Evolutionary conservation across 2,797 vertebrate species (phyloP), one percentile per base, ranked within the genome.

Genomic region (Esox lucius): DNA sequence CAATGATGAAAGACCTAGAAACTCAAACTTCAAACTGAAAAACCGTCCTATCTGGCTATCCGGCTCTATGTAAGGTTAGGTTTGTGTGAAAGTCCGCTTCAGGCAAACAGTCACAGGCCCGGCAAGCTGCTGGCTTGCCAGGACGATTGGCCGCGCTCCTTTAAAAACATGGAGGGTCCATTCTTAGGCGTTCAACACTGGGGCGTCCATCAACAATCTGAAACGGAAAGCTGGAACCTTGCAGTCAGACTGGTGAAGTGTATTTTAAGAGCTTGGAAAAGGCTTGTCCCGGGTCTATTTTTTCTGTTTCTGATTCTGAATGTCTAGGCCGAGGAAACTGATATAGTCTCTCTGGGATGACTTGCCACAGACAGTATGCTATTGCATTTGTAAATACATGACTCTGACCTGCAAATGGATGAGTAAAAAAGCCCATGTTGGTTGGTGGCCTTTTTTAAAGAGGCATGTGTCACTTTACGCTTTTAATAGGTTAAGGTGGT

Each of bases 1-100:
- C 79, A 80, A 88, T 91, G 86, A 92, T 90, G 90, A 93, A 92
- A 91, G 85, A 87, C 78, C 71, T 78, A 68, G 87, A 89, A 90
- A 92, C 78, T 84, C 79, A 67, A 77, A 78, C 77, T 87, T 87
- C 53, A 88, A 78, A 86, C 81, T 79, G 59, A 49, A n/a, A 71
- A 72, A 78, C 64, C 53, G 70, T 76, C 80, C 79, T 80, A 64
- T 72, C 76, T 78, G 77, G 73, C 71, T 33, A 49, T 84, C 62
- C 76, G 78, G 79, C 82, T 86, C 59, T 59, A 73, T 31, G 61
- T 39, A 65, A 62, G 70, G 73, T 80, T 78, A 75, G 80, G 76
- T 74, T 68, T 81, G 71, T 77, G 73, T 15, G 72, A 74, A 81
- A 72, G 71, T 46, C n/a, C 16, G 46, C 67, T 74, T 59, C 28